Conservation (phyloP, 2,888 invertebrate species). For the Scaptomyza tumidula region DNA sequence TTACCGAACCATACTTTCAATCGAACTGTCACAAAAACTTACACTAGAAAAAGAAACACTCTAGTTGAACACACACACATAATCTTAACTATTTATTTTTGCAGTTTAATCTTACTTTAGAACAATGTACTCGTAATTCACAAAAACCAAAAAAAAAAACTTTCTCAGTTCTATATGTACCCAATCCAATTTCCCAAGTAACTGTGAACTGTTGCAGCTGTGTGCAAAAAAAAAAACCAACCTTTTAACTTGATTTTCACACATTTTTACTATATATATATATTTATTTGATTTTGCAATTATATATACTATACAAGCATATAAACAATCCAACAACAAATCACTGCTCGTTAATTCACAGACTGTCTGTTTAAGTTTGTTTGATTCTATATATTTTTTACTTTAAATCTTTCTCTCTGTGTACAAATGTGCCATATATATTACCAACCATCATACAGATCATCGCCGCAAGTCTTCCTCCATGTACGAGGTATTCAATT, state of each 20-base stretch:
- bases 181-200: conserved; percentile 26
- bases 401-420: conserved; percentile 28
- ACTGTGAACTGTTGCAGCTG: conserved; percentile 51
- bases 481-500: conserved; percentile 90
- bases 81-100: conserved; percentile 73
- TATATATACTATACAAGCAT: conserved; percentile 3
- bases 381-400: conserved; percentile 10
- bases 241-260: conserved; percentile 31
- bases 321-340: not conserved
- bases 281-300: conserved; percentile 7
- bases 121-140: conserved; percentile 45
- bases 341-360: conserved; percentile 17
- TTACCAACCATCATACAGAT: conserved; percentile 66
- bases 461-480: conserved; percentile 88
- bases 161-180: conserved; percentile 31
- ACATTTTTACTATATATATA: conserved; percentile 14
- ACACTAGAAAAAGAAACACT: conserved; percentile 27
- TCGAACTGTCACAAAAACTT: conserved; percentile 35
- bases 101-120: conserved; percentile 66
- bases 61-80: conserved; percentile 35
- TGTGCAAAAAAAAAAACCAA: conserved; percentile 24
- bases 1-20: not conserved
- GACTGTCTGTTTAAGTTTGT: conserved; percentile 28
- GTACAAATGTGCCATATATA: conserved; percentile 32
- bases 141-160: conserved; percentile 7